Conservation (phyloP, 2,113 vertebrate genomes). For the Mustelus asterias region DNA sequence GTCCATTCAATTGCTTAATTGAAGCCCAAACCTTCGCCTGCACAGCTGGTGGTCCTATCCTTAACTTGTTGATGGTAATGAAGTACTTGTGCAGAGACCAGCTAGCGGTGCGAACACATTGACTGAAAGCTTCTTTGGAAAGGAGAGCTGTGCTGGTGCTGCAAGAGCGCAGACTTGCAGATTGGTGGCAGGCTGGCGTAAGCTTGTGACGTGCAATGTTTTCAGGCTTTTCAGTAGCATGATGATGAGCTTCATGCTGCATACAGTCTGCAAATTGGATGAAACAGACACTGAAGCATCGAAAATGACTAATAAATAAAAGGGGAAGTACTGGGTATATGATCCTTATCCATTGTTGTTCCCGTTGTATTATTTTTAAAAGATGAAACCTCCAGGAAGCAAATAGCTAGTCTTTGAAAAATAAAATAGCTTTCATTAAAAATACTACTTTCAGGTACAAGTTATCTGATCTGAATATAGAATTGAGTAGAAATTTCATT, state of each 20-base stretch:
- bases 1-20: constrained; percentile 71
- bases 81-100: constrained; percentile 73
- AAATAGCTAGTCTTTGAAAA: constrained; percentile 1
- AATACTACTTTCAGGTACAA: constrained; percentile 1
- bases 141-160: constrained; percentile 79
- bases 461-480: background rate
- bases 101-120: constrained; percentile 80
- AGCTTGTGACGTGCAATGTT: constrained; percentile 73
- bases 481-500: background rate
- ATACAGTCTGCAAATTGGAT: constrained; percentile 37
- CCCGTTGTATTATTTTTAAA: background rate
- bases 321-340: constrained; percentile 1
- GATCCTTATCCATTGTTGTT: background rate
- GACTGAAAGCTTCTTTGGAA: constrained; percentile 82
- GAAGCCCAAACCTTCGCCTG: constrained; percentile 62
- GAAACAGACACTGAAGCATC: constrained; percentile 31
- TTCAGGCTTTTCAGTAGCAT: constrained; percentile 37
- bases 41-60: constrained; percentile 60
- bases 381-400: background rate
- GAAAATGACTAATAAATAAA: constrained; percentile 36
- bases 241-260: constrained; percentile 35
- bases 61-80: constrained; percentile 98
- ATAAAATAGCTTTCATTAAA: background rate
- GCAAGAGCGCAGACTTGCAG: constrained; percentile 95
- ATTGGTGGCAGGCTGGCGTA: constrained; percentile 95